Evolutionary conservation across 2,888 invertebrate species (phyloP), one percentile per base, ranked within the genome.

Genomic region (Gari tellinella): DNA sequence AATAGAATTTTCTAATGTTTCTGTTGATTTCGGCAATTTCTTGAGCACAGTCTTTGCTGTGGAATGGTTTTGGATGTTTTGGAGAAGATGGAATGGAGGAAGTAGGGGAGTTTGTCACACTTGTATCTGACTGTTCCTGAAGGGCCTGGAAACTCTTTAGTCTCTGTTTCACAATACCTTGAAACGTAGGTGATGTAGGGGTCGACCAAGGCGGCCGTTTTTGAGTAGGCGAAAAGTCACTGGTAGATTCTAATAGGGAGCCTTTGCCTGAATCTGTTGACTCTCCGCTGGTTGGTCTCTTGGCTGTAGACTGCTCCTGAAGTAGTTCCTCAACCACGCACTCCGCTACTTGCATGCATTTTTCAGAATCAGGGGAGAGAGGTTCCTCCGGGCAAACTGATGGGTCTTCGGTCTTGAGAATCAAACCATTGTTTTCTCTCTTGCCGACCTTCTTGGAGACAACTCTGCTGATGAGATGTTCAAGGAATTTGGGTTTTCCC

Each of bases 401-500:
- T 7, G 40, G 37, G 19, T 63, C 64, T 5, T 55, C 61, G 19
- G 65, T 55, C n/a, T 55, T 64, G 4, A 21, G 56, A 19, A 48
- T 51, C 31, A 68, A 60, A 21, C 74, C 63, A 72, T 69, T 80
- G 21, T 49, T 64, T 2, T 49, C 51, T 25, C 56, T 72, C 38
- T 66, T 69, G 25, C 72, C 38, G 62, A 69, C 65, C 67, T 83
- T 58, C 57, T 81, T 61, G 51, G 74, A 45, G 57, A 82, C 81
- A 5, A 85, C 84, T 57, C 86, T 79, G 48, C 75, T 85, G 31
- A 88, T 84, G 38, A 88, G 72, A 48, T 83, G 83, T 57, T 88
- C 87, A 41, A 88, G 72, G 72, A 88, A 88, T 73, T 88, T 88
- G 40, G 88, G 88, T 66, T 84, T 88, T 31, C 85, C 82, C 43